phyloP scores from a whole-genome alignment of 2,113 vertebrate genomes.

The Calyptomena viridis region DNA sequence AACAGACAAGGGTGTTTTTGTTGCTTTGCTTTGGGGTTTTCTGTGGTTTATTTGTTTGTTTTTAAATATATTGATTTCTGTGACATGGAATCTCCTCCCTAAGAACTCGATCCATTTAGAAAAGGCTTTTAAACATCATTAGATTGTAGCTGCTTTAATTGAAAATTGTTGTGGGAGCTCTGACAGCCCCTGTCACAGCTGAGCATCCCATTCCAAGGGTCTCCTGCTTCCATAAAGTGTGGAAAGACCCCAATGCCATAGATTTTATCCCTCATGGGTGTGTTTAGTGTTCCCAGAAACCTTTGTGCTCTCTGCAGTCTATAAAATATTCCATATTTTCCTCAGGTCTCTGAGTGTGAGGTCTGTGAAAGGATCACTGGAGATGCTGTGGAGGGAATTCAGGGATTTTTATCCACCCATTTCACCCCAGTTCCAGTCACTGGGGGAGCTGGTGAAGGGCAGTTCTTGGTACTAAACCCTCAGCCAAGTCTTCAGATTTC shows the following conservation, averaged over 20 bases:
- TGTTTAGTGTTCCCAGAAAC: background rate
- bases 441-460: background rate
- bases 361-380: background rate
- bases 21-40: background rate
- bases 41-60: background rate
- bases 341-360: too few species aligned
- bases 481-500: too few species aligned
- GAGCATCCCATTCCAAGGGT: rapidly evolving
- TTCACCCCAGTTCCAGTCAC: background rate
- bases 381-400: background rate
- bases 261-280: rapidly evolving
- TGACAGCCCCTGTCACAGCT: background rate
- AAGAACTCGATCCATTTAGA: background rate
- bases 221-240: background rate
- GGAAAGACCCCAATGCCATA: rapidly evolving
- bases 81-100: background rate
- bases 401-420: background rate
- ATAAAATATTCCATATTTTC: too few species aligned
- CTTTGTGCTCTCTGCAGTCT: background rate
- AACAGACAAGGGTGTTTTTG: background rate
- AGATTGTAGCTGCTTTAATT: background rate
- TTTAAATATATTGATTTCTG: background rate
- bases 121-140: background rate
- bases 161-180: background rate
- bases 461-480: background rate